phyloP scores from a whole-genome alignment of 2,888 invertebrate genomes.

The Aphidoletes aphidimyza region DNA sequence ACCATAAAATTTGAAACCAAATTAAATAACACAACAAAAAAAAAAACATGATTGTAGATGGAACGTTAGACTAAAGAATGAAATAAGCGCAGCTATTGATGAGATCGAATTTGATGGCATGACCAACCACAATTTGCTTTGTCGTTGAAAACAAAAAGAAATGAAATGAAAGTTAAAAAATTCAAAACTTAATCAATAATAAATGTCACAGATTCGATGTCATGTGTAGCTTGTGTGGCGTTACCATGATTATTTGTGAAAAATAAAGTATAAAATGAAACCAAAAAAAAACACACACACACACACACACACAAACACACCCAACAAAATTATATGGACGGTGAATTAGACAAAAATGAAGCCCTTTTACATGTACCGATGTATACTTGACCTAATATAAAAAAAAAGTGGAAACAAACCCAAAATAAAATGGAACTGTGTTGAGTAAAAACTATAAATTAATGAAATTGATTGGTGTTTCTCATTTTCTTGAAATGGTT shows the following conservation, averaged over 20 bases:
- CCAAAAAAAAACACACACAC: no score
- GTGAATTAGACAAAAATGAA: constrained; percentile 15
- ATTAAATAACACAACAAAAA: no score
- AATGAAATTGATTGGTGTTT: constrained; percentile 47
- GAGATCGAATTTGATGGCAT: constrained; percentile 25
- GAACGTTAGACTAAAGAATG: constrained; percentile 18
- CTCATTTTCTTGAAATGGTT: neutral
- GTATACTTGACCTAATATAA: constrained; percentile 38
- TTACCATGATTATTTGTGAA: constrained; percentile 12
- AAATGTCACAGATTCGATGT: constrained; percentile 47
- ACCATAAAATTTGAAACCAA: no score
- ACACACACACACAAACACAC: no score
- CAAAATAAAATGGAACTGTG: constrained; percentile 39
- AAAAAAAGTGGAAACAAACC: neutral
- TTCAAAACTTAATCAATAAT: neutral
- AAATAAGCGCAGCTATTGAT: constrained; percentile 16
- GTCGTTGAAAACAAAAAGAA: neutral
- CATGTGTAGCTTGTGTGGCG: constrained; percentile 44
- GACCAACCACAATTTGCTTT: neutral
- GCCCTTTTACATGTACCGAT: constrained; percentile 35
- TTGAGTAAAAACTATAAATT: constrained; percentile 50
- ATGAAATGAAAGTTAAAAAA: neutral
- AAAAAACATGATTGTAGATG: neutral
- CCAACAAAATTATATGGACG: no score
- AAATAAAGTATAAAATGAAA: neutral